Percentiles rank a stretch among this genome's conserved stretches.
Evolutionary conservation across 2,113 vertebrate genomes (phyloP).

Genomic region (Xenopus borealis): DNA sequence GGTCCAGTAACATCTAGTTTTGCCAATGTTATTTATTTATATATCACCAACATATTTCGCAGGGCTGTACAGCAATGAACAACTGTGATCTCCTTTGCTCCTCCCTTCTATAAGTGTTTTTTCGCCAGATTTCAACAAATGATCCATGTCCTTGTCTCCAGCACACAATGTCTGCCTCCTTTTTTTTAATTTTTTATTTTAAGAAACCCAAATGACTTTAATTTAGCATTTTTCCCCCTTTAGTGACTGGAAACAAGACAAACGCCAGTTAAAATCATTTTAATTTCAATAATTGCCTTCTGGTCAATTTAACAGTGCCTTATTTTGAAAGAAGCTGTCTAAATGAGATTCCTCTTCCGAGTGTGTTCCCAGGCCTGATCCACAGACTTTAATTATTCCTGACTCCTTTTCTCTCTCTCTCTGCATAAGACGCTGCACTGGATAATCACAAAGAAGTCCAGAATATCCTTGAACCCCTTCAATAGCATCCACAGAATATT

Average conservation of each 20-base stretch:
- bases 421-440: conserved; percentile 97
- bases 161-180: conserved; percentile 9
- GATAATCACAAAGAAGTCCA: conserved; percentile 98
- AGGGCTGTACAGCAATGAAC: too few species aligned
- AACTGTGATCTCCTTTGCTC: too few species aligned
- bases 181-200: conserved; percentile 50
- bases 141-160: not conserved
- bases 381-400: conserved; percentile 96
- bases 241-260: conserved; percentile 80
- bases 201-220: conserved; percentile 67
- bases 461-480: conserved; percentile 99
- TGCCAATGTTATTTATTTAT: too few species aligned
- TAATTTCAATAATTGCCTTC: conserved; percentile 96
- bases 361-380: conserved; percentile 92
- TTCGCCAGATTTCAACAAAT: too few species aligned
- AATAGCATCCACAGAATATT: conserved; percentile 90
- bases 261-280: conserved; percentile 97
- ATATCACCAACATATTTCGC: too few species aligned
- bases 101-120: too few species aligned
- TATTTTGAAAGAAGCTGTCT: conserved; percentile 84
- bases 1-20: too few species aligned
- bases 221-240: conserved; percentile 70
- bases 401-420: conserved; percentile 73
- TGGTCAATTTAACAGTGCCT: conserved; percentile 97
- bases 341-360: conserved; percentile 91